These are phyloP conservation scores for Melanotaenia nigrans DNA, from an alignment of 2,797 vertebrate species.

Conservation along the genomic window DNA sequence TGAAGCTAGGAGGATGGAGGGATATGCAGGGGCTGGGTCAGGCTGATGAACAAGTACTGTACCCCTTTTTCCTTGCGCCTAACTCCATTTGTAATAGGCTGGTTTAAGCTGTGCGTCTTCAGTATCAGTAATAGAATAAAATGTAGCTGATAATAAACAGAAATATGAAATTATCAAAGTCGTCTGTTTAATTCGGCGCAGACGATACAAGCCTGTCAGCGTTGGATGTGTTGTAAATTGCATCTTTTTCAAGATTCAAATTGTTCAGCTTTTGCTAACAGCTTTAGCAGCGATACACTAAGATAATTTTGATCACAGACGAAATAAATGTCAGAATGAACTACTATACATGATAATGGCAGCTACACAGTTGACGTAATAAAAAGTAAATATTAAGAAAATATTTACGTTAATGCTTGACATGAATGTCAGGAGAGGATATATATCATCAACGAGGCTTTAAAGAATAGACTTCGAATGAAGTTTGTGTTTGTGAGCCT, in stretches of 20 bases:
- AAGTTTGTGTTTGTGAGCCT: not conserved
- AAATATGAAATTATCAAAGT: not conserved
- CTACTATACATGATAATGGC: not conserved
- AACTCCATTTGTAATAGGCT: conserved; percentile 9
- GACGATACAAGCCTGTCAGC: fast-evolving
- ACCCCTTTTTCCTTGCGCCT: not conserved
- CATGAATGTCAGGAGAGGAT: not conserved
- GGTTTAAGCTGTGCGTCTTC: fast-evolving
- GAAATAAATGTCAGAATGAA: not conserved
- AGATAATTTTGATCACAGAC: not conserved
- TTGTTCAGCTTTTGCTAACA: not conserved
- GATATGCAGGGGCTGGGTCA: conserved; percentile 25
- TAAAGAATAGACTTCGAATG: not conserved
- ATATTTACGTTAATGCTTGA: not conserved
- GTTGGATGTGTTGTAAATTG: not conserved
- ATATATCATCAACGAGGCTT: not conserved
- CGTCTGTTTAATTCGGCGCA: conserved; percentile 31
- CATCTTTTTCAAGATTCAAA: not conserved
- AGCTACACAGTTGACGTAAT: not conserved
- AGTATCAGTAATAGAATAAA: not conserved
- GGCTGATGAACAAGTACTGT: conserved; percentile 8
- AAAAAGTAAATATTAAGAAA: not conserved
- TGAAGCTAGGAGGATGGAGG: conserved; percentile 16
- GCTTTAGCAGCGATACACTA: not conserved
- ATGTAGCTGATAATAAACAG: not conserved